A percentile compares a stretch with the other conserved stretches of the same genome.
Evolutionary conservation across 2,888 invertebrate species (phyloP).

Genomic region (Anarsia innoxiella): DNA sequence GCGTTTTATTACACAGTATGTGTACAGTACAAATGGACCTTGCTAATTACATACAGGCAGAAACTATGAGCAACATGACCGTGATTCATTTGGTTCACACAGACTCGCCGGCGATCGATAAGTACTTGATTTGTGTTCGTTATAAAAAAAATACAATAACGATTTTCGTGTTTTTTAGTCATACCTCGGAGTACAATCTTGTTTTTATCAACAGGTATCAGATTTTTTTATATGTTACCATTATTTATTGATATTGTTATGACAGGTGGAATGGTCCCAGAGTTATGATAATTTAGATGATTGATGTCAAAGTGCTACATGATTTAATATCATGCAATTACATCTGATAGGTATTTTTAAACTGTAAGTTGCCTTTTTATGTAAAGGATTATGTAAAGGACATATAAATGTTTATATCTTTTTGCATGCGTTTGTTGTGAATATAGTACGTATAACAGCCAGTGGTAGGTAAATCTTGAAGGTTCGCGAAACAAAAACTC

Average conservation of each 20-base stretch:
- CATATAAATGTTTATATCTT: too few relatives aligned
- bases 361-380: too few relatives aligned
- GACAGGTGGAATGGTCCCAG: slow-evolving; percentile 5
- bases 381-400: too few relatives aligned
- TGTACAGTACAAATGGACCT: slow-evolving; percentile 22
- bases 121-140: slow-evolving; percentile 25
- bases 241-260: slow-evolving; percentile 2
- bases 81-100: slow-evolving; percentile 30
- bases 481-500: slow-evolving; percentile 48
- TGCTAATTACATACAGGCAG: slow-evolving; percentile 21
- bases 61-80: slow-evolving; percentile 21
- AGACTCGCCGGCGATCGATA: slow-evolving; percentile 25
- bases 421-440: too few relatives aligned
- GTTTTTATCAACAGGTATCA: slow-evolving; percentile 1
- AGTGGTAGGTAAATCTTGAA: slow-evolving; percentile 32
- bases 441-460: too few relatives aligned
- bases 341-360: too few relatives aligned
- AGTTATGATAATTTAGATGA: slow-evolving; percentile 1
- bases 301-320: background rate
- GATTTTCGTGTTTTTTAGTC: slow-evolving; percentile 11
- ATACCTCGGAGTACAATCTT: slow-evolving; percentile 3
- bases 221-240: background rate
- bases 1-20: too few relatives aligned
- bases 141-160: slow-evolving; percentile 11
- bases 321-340: too few relatives aligned